phyloP scores from a whole-genome alignment of 2,113 vertebrate genomes.

The Oncorhynchus tshawytscha region DNA sequence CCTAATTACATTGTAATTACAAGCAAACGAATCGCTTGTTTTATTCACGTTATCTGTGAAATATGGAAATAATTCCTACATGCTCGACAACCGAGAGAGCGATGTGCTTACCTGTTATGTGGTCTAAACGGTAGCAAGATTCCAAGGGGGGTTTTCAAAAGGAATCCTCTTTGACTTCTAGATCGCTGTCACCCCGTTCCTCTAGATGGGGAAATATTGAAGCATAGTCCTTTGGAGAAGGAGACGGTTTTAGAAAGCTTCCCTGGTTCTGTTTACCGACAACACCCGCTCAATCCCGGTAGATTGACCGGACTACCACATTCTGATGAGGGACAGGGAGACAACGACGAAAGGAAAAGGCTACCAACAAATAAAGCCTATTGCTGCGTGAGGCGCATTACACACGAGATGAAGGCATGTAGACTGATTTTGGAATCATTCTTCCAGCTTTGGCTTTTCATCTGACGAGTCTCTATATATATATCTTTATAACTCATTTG shows the following conservation, averaged over 20 bases:
- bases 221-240: conserved; percentile 30
- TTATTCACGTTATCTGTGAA: background rate
- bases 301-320: conserved; percentile 43
- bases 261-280: conserved; percentile 12
- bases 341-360: conserved; percentile 5
- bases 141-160: conserved; percentile 30
- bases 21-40: background rate
- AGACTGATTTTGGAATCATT: background rate
- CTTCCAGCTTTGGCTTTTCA: conserved; percentile 12
- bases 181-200: conserved; percentile 20
- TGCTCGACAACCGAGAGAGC: background rate
- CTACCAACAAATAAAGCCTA: conserved; percentile 25
- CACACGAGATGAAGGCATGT: conserved; percentile 26
- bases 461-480: background rate
- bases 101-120: conserved; percentile 52
- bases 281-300: conserved; percentile 43
- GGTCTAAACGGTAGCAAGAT: conserved; percentile 43
- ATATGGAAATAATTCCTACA: background rate
- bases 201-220: conserved; percentile 14
- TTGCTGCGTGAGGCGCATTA: conserved; percentile 25
- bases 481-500: conserved; percentile 4
- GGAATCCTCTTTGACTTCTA: conserved; percentile 31
- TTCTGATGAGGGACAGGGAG: conserved; percentile 23
- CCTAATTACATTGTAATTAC: background rate
- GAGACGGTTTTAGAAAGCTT: background rate